These are phyloP conservation scores for Ahaetulla prasina DNA, from an alignment of 2,113 vertebrate species.

Conservation along the genomic window DNA sequence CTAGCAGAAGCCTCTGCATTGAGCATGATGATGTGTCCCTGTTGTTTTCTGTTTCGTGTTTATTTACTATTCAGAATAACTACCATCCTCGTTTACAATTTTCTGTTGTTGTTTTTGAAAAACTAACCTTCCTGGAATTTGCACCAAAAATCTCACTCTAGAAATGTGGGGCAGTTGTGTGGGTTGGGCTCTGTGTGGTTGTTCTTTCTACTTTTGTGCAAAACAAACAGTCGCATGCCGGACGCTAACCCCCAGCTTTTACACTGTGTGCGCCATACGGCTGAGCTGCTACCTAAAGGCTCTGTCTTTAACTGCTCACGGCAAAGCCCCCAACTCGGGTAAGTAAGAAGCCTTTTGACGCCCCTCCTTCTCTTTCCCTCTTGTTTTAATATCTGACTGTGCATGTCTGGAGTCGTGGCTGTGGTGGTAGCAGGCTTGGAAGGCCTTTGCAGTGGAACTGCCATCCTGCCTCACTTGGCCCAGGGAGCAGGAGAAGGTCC, in stretches of 20 bases:
- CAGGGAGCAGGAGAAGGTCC: background rate
- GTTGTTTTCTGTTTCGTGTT: conserved; percentile 74
- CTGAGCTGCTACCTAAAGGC: conserved; percentile 83
- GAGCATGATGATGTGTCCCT: conserved; percentile 87
- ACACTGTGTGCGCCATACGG: conserved; percentile 85
- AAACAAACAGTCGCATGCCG: conserved; percentile 85
- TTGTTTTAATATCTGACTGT: conserved; percentile 30
- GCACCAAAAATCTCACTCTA: conserved; percentile 66
- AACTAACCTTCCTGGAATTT: conserved; percentile 87
- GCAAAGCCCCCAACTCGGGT: conserved; percentile 74
- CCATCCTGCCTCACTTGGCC: background rate
- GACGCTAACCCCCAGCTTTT: conserved; percentile 95
- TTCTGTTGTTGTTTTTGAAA: conserved; percentile 44
- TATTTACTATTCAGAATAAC: conserved; percentile 81
- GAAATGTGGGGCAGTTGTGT: conserved; percentile 46
- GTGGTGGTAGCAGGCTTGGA: conserved; percentile 14
- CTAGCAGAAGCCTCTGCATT: conserved; percentile 68
- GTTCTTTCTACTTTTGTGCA: conserved; percentile 55
- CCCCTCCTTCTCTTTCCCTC: conserved; percentile 59
- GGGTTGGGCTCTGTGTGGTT: conserved; percentile 25
- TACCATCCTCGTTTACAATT: conserved; percentile 95
- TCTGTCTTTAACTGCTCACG: conserved; percentile 80
- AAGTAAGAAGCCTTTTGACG: conserved; percentile 82
- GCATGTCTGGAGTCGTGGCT: conserved; percentile 34
- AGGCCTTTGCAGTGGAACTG: background rate